Evolutionary conservation across 1,140 invertebrate species (phyloP).

Genomic region (Pseudomyrmex dendroicus): DNA sequence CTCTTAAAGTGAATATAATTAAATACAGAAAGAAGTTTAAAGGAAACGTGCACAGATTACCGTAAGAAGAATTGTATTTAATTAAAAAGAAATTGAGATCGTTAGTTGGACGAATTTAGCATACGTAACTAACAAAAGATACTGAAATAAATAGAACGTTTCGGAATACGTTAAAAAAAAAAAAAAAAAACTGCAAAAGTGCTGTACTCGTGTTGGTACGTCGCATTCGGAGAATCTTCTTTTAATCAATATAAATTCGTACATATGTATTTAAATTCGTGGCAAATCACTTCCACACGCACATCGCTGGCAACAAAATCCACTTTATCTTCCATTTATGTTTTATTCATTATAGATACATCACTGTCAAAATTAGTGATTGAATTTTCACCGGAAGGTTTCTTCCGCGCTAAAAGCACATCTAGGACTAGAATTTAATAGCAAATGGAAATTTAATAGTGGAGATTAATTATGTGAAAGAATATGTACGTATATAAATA

Average conservation of each 20-base stretch:
- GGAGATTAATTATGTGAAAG: too few species aligned
- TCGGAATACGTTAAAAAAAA: slow-evolving; percentile 10
- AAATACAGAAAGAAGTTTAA: slow-evolving; percentile 23
- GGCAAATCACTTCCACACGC: background rate
- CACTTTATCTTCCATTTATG: background rate
- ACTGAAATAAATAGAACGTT: slow-evolving; percentile 34
- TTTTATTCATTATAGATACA: background rate
- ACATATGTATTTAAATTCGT: background rate
- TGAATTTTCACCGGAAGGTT: background rate
- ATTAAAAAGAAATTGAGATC: slow-evolving; percentile 43
- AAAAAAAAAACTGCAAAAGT: slow-evolving; percentile 22
- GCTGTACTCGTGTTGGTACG: too few species aligned
- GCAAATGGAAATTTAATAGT: too few species aligned
- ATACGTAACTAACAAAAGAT: slow-evolving; percentile 33
- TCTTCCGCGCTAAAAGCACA: too few species aligned
- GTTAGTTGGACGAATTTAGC: slow-evolving; percentile 24
- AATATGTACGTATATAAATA: too few species aligned
- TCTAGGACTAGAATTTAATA: too few species aligned
- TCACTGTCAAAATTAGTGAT: background rate
- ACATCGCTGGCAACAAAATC: background rate
- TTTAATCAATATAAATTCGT: slow-evolving; percentile 17
- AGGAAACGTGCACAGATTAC: slow-evolving; percentile 22
- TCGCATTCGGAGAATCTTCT: background rate
- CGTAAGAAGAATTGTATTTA: slow-evolving; percentile 38
- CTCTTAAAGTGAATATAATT: slow-evolving; percentile 30